Evolutionary conservation across 2,888 invertebrate species (phyloP).

Genomic region (Trissolcus brochymenae): DNA sequence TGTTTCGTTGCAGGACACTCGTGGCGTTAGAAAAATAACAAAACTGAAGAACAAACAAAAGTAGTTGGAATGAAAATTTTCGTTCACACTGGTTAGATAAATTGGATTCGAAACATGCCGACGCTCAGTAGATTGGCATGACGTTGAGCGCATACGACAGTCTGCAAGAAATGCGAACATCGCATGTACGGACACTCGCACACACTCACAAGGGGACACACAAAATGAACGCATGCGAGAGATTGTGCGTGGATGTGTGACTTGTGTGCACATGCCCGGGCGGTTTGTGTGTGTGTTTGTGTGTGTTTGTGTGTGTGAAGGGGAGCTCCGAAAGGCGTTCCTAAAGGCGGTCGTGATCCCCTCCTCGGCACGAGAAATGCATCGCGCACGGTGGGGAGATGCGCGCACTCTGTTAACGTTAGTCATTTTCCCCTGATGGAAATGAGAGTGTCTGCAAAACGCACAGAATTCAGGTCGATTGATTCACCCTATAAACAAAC

Average conservation of each 20-base stretch:
- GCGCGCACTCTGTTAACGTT: constrained; percentile 43
- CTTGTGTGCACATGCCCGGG: constrained; percentile 14
- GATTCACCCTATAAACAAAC: constrained; percentile 52
- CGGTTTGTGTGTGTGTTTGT: constrained; percentile 38
- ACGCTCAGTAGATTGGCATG: constrained; percentile 51
- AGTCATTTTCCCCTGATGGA: constrained; percentile 39
- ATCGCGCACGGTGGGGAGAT: constrained; percentile 46
- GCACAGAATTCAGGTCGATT: constrained; percentile 52
- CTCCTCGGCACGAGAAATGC: constrained; percentile 64
- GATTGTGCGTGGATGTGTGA: constrained; percentile 9
- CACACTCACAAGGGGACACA: not conserved
- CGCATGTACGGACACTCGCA: constrained; percentile 18
- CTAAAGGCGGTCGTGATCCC: constrained; percentile 75
- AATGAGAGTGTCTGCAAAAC: constrained; percentile 33
- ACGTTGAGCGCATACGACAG: constrained; percentile 43
- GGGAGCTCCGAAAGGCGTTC: constrained; percentile 74
- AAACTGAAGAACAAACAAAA: constrained; percentile 21
- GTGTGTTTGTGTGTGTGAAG: constrained; percentile 58
- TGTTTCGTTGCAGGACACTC: no score
- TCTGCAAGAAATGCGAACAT: constrained; percentile 52
- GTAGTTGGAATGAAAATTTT: constrained; percentile 41
- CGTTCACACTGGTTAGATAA: constrained; percentile 54
- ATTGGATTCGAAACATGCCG: constrained; percentile 54
- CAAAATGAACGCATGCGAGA: constrained; percentile 1
- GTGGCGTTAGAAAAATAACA: not conserved